phyloP scores from a whole-genome alignment of 2,113 vertebrate species.

The Lampris incognitus region DNA sequence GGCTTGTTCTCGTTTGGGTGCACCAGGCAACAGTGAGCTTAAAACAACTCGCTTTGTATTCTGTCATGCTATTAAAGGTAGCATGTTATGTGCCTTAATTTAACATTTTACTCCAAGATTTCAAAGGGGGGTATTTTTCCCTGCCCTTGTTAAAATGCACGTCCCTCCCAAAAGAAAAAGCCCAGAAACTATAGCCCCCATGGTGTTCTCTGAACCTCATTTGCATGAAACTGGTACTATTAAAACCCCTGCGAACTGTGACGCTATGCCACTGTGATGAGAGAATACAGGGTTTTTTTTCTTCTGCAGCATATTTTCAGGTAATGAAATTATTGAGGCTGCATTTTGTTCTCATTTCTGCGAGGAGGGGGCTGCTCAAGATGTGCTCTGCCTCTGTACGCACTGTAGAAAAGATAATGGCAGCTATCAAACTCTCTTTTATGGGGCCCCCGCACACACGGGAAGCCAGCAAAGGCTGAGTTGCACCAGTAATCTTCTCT shows the following conservation, averaged over 20 bases:
- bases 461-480: conserved; percentile 37
- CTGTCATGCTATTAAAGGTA: conserved; percentile 28
- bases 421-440: conserved; percentile 52
- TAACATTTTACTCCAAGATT: conserved; percentile 33
- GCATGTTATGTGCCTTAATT: conserved; percentile 22
- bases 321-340: conserved; percentile 54
- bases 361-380: conserved; percentile 30
- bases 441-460: conserved; percentile 24
- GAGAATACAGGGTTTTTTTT: conserved; percentile 44
- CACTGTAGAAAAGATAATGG: conserved; percentile 64
- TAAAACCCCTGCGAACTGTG: conserved; percentile 61
- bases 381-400: conserved; percentile 58
- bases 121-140: conserved; percentile 10
- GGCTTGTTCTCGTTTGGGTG: conserved; percentile 2
- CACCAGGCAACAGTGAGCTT: conserved; percentile 23
- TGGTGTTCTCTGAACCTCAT: conserved; percentile 64
- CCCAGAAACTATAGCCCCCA: conserved; percentile 44
- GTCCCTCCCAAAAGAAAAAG: conserved; percentile 41
- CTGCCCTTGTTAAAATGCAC: conserved; percentile 45
- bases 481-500: conserved; percentile 70
- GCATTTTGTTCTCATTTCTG: conserved; percentile 39
- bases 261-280: conserved; percentile 60
- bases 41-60: conserved; percentile 38
- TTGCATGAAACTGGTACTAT: conserved; percentile 75
- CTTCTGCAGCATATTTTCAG: conserved; percentile 54